These are phyloP conservation scores for Pinctada fucata DNA, from an alignment of 2,888 invertebrate genomes.

Conservation along the genomic window DNA sequence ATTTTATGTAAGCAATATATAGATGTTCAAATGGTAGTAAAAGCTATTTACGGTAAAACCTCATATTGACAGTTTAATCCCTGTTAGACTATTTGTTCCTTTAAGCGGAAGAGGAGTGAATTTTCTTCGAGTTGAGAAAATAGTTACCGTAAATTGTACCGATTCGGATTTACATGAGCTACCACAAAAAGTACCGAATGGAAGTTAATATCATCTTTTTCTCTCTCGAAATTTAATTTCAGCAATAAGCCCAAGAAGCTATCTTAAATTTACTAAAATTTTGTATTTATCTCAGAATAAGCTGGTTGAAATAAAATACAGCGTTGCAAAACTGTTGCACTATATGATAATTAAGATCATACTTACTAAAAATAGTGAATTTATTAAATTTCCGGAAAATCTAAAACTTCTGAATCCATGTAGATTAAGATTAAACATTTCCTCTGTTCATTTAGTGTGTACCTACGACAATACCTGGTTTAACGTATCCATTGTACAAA, in stretches of 20 bases:
- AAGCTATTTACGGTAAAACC: too few relatives aligned
- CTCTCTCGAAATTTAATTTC: neutral
- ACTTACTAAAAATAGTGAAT: neutral
- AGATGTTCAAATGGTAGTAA: too few relatives aligned
- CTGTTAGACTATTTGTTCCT: too few relatives aligned
- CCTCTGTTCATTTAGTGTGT: neutral
- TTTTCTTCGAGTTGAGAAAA: neutral
- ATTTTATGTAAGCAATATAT: too few relatives aligned
- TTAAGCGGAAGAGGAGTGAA: neutral
- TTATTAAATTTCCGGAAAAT: neutral
- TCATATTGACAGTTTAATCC: too few relatives aligned
- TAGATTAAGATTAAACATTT: neutral
- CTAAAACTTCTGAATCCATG: neutral
- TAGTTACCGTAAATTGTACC: neutral
- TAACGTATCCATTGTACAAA: too few relatives aligned
- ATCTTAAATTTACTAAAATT: neutral
- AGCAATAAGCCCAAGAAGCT: neutral
- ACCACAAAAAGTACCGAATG: neutral
- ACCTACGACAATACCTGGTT: neutral
- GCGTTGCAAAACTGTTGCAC: neutral
- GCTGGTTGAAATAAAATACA: neutral
- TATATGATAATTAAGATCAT: neutral
- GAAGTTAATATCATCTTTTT: neutral
- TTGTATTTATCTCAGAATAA: neutral
- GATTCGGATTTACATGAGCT: neutral